Conservation (phyloP, 2,888 invertebrate species). For the Netelia fuscicornis region DNA sequence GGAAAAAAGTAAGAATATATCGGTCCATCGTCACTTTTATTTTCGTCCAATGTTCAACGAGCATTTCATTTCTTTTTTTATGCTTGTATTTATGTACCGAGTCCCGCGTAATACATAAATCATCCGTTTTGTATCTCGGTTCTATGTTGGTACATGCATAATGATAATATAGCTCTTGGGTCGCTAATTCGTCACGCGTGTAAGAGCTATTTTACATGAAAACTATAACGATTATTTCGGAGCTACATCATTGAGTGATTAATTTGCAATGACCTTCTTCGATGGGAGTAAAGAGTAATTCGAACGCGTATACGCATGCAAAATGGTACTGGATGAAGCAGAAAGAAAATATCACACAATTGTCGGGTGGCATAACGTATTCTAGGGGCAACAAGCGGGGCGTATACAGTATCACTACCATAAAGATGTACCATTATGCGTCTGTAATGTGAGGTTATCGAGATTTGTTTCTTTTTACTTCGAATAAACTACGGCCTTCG, state of each 20-base stretch:
- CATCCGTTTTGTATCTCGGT: not conserved
- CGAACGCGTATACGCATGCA: not conserved
- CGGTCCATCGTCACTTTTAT: slow-evolving; percentile 36
- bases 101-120: slow-evolving; percentile 3
- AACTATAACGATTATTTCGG: slow-evolving; percentile 30
- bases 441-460: not conserved
- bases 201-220: slow-evolving; percentile 23
- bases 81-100: slow-evolving; percentile 1
- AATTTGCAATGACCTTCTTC: slow-evolving; percentile 12
- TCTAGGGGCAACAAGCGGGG: slow-evolving; percentile 4
- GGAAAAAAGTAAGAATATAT: not conserved
- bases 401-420: not conserved
- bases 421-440: not conserved
- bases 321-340: not conserved
- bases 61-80: slow-evolving; percentile 9
- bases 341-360: not conserved
- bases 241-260: slow-evolving; percentile 18
- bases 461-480: slow-evolving; percentile 9
- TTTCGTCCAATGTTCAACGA: slow-evolving; percentile 6
- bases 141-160: not conserved
- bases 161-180: not conserved
- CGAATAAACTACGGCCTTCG: not conserved
- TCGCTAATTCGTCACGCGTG: slow-evolving; percentile 40
- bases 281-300: not conserved
- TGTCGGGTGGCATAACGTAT: not conserved